Evolutionary conservation across 2,113 vertebrate species (phyloP), one percentile per base, ranked within the genome.

Genomic region (Dendropsophus ebraccatus): DNA sequence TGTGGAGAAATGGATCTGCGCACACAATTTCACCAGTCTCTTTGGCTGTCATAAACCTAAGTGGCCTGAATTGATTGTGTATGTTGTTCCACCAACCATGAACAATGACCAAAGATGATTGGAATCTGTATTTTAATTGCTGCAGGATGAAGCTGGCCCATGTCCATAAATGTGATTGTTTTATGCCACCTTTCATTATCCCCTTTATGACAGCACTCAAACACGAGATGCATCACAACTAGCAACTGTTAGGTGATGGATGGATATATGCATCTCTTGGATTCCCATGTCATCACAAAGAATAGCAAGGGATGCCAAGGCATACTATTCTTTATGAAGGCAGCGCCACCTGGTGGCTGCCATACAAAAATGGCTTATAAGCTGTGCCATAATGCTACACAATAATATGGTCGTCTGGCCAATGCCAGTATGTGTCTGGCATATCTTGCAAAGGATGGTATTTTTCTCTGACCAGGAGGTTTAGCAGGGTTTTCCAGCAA

Each of bases 1-100:
- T 37, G 30, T 37, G 32, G 30, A 21, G 32, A 37, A 70, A 35
- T 70, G 37, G 25, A 70, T 70, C 62, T 32, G 30, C 21, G 5
- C 5, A n/a, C 11, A 28, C 62, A 30, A 35, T 70, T 70, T 70
- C 16, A 70, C 37, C 67, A 70, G 67, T 70, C 30, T 70, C 32
- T 21, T 21, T 7, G 60, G 17, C 32, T 37, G 65, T 35, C 65
- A 67, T 67, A 19, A 17, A 14, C 37, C 67, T 70, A 37, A 37
- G 67, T 70, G 67, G 67, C 23, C 32, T 21, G 30, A 37, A 70
- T 37, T 70, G 67, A 70, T 70, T 70, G 30, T 70, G 67, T 37
- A 70, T 37, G 67, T 70, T 37, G 67, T 70, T 70, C 67, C 67
- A 70, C 32, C 67, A 37, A 70, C 67, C 67, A 70, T 70, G 67